Percentiles rank a stretch among this genome's conserved stretches.
Evolutionary conservation across 2,888 invertebrate species (phyloP).

Genomic region (Cephus sareptanus): DNA sequence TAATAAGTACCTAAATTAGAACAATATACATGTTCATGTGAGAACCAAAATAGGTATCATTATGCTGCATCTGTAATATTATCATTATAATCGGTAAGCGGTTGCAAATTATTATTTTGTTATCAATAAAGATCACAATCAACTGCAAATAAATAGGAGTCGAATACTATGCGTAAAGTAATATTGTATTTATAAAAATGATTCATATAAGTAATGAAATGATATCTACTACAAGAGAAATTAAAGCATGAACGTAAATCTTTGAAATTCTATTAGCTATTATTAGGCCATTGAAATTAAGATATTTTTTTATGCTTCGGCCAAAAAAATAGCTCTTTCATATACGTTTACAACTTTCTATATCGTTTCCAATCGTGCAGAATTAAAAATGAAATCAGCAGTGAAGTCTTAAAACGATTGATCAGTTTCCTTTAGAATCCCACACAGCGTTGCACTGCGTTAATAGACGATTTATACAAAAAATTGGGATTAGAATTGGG

Average conservation of each 20-base stretch:
- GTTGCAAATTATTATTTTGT: conserved; percentile 6
- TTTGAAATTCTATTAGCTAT: not conserved
- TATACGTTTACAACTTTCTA: not conserved
- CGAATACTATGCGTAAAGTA: not conserved
- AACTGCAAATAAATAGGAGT: conserved; percentile 9
- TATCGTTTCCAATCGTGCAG: not conserved
- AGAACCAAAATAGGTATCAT: conserved; percentile 7
- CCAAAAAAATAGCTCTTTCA: not conserved
- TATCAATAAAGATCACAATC: conserved; percentile 1
- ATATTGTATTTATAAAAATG: not conserved
- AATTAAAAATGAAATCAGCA: not conserved
- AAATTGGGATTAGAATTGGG: not conserved
- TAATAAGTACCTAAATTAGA: conserved; percentile 21
- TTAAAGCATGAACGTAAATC: not conserved
- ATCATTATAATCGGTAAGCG: conserved; percentile 9
- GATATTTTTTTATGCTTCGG: not conserved
- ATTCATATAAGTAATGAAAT: not conserved
- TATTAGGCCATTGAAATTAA: conserved; percentile 17
- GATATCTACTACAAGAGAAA: not conserved
- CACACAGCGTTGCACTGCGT: not conserved
- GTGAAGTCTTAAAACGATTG: not conserved
- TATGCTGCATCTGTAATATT: conserved; percentile 3
- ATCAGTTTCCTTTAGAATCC: not conserved
- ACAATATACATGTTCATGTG: conserved; percentile 6
- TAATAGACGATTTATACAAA: not conserved